A percentile compares a stretch with the other conserved stretches of the same genome.
Evolutionary conservation across 2,113 vertebrate genomes (phyloP).

Genomic region (Colinus virginianus): DNA sequence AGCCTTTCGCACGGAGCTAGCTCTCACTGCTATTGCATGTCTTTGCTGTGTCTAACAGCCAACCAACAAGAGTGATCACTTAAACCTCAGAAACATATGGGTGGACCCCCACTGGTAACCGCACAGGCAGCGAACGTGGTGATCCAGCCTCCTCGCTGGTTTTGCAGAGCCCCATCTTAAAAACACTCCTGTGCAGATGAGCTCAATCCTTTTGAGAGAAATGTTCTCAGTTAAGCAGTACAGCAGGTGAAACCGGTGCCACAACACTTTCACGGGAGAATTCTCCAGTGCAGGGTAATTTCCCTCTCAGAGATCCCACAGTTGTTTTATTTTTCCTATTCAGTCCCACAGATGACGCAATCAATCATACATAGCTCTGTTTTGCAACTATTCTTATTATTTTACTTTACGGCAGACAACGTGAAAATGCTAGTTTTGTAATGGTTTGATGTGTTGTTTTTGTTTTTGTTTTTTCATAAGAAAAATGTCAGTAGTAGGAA

Average conservation of each 20-base stretch:
- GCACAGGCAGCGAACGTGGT: fast-evolving
- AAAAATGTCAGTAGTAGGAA: background rate
- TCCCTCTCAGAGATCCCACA: background rate
- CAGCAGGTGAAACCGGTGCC: background rate
- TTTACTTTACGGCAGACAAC: background rate
- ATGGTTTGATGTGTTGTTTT: background rate
- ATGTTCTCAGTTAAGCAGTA: background rate
- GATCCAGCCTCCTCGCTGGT: background rate
- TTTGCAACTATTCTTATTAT: background rate
- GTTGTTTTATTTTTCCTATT: background rate
- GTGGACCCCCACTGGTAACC: background rate
- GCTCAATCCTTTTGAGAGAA: background rate
- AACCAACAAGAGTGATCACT: background rate
- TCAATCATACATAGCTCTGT: background rate
- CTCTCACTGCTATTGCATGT: background rate
- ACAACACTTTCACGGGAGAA: conserved; percentile 4
- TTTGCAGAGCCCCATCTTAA: background rate
- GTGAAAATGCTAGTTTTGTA: background rate
- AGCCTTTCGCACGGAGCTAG: background rate
- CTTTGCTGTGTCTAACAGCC: background rate
- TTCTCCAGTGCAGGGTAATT: background rate
- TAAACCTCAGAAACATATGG: background rate
- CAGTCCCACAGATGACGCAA: background rate
- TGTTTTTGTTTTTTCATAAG: background rate
- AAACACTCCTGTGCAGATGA: conserved; percentile 9